These are phyloP conservation scores for Psittacula derbiana DNA, from an alignment of 2,797 vertebrate species.

Conservation along the genomic window DNA sequence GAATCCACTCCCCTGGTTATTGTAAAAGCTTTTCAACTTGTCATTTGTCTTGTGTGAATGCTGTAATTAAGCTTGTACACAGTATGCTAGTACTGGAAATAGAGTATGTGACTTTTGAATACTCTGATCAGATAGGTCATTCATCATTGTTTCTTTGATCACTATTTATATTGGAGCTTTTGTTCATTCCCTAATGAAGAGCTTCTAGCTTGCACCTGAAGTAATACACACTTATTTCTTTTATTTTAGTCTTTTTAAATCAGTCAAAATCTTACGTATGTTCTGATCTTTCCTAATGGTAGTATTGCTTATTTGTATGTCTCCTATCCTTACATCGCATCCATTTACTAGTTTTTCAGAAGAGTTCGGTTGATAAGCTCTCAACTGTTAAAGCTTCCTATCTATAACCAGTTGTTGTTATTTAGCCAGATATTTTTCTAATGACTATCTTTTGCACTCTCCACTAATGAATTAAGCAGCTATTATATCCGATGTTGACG, in stretches of 20 bases:
- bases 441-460: neutral
- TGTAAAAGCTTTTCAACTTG: neutral
- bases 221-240: fast-evolving
- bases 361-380: neutral
- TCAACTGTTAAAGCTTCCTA: neutral
- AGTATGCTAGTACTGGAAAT: neutral
- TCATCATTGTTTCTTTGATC: neutral
- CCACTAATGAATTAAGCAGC: neutral
- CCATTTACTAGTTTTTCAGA: neutral
- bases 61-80: neutral
- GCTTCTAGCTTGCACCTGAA: neutral
- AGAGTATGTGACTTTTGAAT: neutral
- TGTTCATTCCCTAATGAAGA: neutral
- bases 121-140: neutral
- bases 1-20: neutral
- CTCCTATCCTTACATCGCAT: neutral
- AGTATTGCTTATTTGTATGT: neutral
- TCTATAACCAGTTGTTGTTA: neutral
- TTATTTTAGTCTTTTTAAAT: neutral
- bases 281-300: neutral
- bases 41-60: neutral
- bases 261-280: fast-evolving
- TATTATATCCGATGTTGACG: neutral
- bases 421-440: neutral
- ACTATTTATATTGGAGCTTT: neutral